Evolutionary conservation across 2,888 invertebrate genomes (phyloP).

Genomic region (Dryocosmus kuriphilus): DNA sequence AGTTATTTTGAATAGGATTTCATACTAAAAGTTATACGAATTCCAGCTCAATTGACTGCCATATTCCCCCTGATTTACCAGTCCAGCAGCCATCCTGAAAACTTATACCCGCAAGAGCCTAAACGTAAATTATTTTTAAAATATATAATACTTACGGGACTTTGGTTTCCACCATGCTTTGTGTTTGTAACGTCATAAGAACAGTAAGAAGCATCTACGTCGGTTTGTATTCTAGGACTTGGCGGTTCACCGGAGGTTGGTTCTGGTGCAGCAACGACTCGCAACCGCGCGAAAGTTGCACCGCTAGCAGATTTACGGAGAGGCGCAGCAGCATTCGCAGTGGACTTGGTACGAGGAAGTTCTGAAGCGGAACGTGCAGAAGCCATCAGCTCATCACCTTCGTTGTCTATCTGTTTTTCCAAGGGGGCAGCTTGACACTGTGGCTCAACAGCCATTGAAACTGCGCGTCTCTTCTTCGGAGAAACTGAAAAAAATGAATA

Average conservation of each 20-base stretch:
- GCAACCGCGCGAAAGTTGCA: slow-evolving; percentile 85
- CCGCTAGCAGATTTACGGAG: slow-evolving; percentile 78
- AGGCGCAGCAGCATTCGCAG: slow-evolving; percentile 65
- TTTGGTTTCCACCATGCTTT: slow-evolving; percentile 74
- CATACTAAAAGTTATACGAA: too few relatives aligned
- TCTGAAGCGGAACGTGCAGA: slow-evolving; percentile 79
- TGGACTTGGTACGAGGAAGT: slow-evolving; percentile 70
- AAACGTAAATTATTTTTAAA: slow-evolving; percentile 4
- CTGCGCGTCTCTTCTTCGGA: slow-evolving; percentile 78
- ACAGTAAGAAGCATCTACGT: slow-evolving; percentile 81
- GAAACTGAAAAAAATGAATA: slow-evolving; percentile 69
- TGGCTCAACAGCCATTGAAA: slow-evolving; percentile 78
- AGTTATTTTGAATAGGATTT: too few relatives aligned
- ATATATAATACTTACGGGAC: slow-evolving; percentile 66
- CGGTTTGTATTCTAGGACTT: slow-evolving; percentile 81
- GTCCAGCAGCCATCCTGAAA: too few relatives aligned
- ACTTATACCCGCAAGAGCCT: neutral
- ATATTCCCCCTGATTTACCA: too few relatives aligned
- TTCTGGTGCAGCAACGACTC: slow-evolving; percentile 81
- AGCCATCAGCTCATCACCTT: slow-evolving; percentile 81
- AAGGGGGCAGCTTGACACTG: slow-evolving; percentile 67
- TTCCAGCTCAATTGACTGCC: too few relatives aligned
- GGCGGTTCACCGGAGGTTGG: slow-evolving; percentile 79
- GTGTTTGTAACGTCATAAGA: slow-evolving; percentile 74
- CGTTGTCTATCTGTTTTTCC: slow-evolving; percentile 78